Evolutionary conservation across 2,888 invertebrate species (phyloP).

Genomic region (Aplocera efformata): DNA sequence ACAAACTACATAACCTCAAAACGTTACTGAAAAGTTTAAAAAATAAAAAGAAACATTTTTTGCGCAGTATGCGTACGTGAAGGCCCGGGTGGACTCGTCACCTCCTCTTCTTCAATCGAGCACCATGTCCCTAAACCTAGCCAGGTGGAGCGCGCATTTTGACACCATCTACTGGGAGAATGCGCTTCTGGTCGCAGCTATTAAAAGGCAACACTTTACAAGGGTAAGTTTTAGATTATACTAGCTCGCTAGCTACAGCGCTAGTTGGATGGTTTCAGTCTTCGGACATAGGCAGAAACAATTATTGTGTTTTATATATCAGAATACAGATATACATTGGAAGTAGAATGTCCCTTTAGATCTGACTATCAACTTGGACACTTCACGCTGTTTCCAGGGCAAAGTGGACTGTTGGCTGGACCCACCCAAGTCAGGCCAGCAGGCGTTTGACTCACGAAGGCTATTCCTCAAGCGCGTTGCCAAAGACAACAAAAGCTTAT

Average conservation of each 20-base stretch:
- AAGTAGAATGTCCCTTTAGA: no score
- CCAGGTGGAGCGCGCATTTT: conserved; percentile 21
- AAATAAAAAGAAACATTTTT: no score
- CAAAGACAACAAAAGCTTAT: conserved; percentile 41
- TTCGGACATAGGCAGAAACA: no score
- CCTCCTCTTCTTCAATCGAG: conserved; percentile 35
- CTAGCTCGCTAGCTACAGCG: neutral
- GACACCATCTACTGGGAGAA: conserved; percentile 35
- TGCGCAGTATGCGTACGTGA: conserved; percentile 26
- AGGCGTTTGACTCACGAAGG: conserved; percentile 38
- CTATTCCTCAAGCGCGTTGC: conserved; percentile 31
- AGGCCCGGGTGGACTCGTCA: conserved; percentile 42
- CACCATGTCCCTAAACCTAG: conserved; percentile 18
- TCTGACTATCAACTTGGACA: no score
- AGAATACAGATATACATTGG: no score
- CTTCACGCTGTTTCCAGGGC: conserved; percentile 55
- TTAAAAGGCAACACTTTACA: conserved; percentile 37
- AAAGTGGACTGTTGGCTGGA: conserved; percentile 54
- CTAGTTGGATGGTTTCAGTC: no score
- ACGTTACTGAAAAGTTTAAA: no score
- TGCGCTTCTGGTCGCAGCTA: conserved; percentile 35
- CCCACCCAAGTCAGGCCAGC: conserved; percentile 20
- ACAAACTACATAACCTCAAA: no score
- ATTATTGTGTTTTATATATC: no score
- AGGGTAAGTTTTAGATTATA: conserved; percentile 33